phyloP scores from a whole-genome alignment of 2,888 invertebrate species.

The Lepidonotus clava region DNA sequence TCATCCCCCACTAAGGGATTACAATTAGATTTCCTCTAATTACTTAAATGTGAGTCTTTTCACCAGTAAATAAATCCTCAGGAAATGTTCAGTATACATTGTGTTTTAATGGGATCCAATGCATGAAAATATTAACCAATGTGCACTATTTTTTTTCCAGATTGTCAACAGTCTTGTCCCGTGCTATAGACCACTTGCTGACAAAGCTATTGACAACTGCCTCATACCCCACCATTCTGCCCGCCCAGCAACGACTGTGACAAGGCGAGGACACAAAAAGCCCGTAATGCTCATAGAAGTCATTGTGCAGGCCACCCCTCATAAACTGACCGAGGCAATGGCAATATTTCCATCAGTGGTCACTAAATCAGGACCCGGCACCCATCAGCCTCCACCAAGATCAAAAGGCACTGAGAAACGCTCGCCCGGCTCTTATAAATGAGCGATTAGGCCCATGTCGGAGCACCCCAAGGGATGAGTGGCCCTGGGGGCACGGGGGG shows the following conservation, averaged over 20 bases:
- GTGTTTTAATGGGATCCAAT: too few relatives aligned
- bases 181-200: too few relatives aligned
- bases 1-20: too few relatives aligned
- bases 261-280: slow-evolving; percentile 12
- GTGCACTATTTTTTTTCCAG: too few relatives aligned
- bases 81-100: too few relatives aligned
- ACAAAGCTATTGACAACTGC: background rate
- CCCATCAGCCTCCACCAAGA: slow-evolving; percentile 7
- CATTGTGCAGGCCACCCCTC: background rate
- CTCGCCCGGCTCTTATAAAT: slow-evolving; percentile 13
- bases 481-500: background rate
- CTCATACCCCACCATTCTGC: background rate
- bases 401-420: background rate
- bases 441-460: background rate
- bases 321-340: background rate
- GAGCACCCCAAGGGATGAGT: background rate
- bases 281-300: background rate
- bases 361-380: background rate
- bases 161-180: too few relatives aligned
- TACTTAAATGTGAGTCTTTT: too few relatives aligned
- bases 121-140: too few relatives aligned
- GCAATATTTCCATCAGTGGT: background rate
- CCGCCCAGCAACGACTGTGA: background rate
- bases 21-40: too few relatives aligned
- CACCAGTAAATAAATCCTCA: too few relatives aligned